These are phyloP conservation scores for Conus canariensis DNA, from an alignment of 2,888 invertebrate species.

Conservation along the genomic window DNA sequence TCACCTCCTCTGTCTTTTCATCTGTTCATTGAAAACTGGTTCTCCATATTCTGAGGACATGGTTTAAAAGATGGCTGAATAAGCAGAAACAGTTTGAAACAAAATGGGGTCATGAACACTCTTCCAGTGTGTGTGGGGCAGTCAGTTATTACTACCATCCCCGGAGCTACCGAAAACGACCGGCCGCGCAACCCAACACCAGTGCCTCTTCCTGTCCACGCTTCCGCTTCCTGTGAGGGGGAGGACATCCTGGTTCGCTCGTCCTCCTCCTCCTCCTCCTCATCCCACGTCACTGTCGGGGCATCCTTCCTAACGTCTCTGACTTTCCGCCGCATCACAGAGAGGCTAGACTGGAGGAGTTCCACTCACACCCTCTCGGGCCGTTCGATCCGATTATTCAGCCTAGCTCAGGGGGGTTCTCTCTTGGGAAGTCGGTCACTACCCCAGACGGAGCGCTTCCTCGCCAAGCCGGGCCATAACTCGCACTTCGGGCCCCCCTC, in stretches of 20 bases:
- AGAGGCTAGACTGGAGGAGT: neutral
- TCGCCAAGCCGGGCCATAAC: no score
- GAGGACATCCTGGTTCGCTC: constrained; percentile 8
- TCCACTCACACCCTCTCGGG: neutral
- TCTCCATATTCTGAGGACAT: no score
- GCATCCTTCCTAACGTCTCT: neutral
- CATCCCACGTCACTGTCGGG: neutral
- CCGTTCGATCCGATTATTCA: neutral
- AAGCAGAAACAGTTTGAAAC: no score
- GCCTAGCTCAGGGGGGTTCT: neutral
- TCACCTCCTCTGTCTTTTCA: no score
- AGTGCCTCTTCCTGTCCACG: neutral
- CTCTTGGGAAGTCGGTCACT: neutral
- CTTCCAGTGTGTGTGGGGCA: neutral
- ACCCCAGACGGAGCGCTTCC: neutral
- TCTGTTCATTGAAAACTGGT: no score
- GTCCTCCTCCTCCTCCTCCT: constrained; percentile 21
- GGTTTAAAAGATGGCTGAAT: no score
- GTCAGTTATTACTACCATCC: neutral
- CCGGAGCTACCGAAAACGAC: neutral
- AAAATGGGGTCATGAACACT: constrained; percentile 41
- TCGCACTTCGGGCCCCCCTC: neutral
- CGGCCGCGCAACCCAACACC: neutral
- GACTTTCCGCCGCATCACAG: neutral
- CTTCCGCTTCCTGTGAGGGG: constrained; percentile 31